Evolutionary conservation across 2,113 vertebrate species (phyloP), one percentile per base, ranked within the genome.

Genomic region (Ursus arctos): DNA sequence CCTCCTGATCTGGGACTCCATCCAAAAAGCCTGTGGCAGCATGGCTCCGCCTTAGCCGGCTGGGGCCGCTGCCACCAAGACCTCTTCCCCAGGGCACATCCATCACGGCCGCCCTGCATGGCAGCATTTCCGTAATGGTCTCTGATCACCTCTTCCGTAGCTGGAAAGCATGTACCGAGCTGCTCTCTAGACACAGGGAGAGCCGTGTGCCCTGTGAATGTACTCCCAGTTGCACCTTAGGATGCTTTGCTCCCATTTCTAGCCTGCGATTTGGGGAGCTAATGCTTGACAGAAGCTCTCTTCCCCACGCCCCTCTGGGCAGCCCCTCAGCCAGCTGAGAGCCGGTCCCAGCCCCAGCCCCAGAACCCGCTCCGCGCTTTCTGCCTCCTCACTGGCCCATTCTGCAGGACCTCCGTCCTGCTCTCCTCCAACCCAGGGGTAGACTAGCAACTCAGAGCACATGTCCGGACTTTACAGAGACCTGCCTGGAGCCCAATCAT

Each of bases 301-400:
- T 7, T 43, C 14, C 43, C n/a, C 33, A 61, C 33, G 18, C 11
- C 22, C 21, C 14, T 16, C 47, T 10, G 24, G 1, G 0, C 1
- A 4, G 43, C 31, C 53, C 14, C 18, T 33, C 8, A 3, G 59
- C 40, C 22, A 4, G 13, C 16, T 59, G 10, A 36, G 55, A 74
- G n/a, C 40, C 40, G 40, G 40, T 43, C 43, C 67, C 26, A 16
- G 7, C 28, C 10, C 47, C 14, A 67, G 4, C 22, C 49, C 14
- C 59, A 9, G 40, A n/a, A 21, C 33, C 15, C 2, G 1, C 14
- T 21, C 43, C 21, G 6, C 4, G 7, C 57, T 36, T 57, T 40
- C 47, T 36, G 31, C 61, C 43, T 77, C 57, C 51, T 11, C 19
- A 7, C 67, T 3, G 3, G 11, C 67, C 61, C 6, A 1, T 2